Evolutionary conservation across 2,797 vertebrate genomes (phyloP).

Genomic region (Aldrovandia affinis): DNA sequence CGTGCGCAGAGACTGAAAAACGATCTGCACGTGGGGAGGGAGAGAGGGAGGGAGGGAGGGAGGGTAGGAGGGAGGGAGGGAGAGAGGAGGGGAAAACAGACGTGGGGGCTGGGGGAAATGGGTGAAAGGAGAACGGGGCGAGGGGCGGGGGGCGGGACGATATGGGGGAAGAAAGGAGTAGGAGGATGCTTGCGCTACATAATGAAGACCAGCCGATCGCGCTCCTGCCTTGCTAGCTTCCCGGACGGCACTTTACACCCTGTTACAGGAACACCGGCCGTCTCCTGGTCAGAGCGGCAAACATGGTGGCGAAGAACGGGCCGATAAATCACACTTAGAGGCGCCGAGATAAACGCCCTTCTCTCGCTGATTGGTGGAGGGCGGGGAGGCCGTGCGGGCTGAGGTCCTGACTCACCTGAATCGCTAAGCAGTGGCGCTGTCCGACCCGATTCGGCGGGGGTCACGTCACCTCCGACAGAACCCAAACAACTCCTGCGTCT

Average conservation of each 20-base stretch:
- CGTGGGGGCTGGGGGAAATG: no score
- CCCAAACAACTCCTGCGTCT: conserved; percentile 65
- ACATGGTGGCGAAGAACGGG: conserved; percentile 32
- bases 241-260: background rate
- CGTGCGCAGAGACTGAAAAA: conserved; percentile 73
- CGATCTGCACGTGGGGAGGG: conserved; percentile 59
- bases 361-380: conserved; percentile 69
- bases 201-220: conserved; percentile 17
- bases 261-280: background rate
- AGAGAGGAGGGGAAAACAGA: background rate
- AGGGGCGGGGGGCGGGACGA: background rate
- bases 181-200: background rate
- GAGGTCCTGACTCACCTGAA: conserved; percentile 66
- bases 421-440: conserved; percentile 57
- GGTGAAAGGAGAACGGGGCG: no score
- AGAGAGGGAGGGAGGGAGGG: background rate
- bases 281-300: background rate
- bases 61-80: background rate
- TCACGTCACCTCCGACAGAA: conserved; percentile 60
- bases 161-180: background rate
- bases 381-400: background rate
- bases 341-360: conserved; percentile 68
- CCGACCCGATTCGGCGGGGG: conserved; percentile 67
- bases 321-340: conserved; percentile 72
- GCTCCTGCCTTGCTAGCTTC: background rate